A percentile compares a stretch with the other conserved stretches of the same genome.
Conservation (phyloP, 2,888 invertebrate genomes). For the Trissoscelio sp. region DNA sequence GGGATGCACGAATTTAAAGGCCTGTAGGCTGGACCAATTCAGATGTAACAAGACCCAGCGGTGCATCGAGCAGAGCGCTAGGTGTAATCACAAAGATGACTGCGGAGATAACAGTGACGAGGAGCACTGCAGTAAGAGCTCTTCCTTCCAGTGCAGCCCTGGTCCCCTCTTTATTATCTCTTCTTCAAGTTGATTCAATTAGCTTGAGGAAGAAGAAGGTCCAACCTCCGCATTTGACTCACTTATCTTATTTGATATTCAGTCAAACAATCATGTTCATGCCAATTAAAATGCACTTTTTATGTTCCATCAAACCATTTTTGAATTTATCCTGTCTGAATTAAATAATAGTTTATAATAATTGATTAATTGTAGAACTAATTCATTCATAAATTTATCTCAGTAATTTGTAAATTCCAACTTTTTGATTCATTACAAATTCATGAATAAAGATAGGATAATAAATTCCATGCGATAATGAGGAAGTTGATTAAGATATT, state of each 20-base stretch:
- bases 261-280: not conserved
- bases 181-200: constrained; percentile 54
- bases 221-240: constrained; percentile 29
- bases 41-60: constrained; percentile 91
- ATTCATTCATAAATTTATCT: too few species aligned
- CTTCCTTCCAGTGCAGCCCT: not conserved
- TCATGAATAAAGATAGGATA: constrained; percentile 19
- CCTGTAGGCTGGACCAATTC: constrained; percentile 93
- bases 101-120: constrained; percentile 97
- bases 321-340: too few species aligned
- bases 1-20: constrained; percentile 86
- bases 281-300: not conserved
- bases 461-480: constrained; percentile 19
- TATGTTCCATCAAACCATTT: too few species aligned
- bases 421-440: not conserved
- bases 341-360: too few species aligned
- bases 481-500: constrained; percentile 28
- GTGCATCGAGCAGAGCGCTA: constrained; percentile 90
- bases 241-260: constrained; percentile 32
- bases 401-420: too few species aligned
- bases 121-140: constrained; percentile 90
- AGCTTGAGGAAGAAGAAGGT: constrained; percentile 31
- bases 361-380: not conserved
- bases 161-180: constrained; percentile 38
- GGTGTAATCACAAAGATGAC: constrained; percentile 95